Base-by-base conservation (phyloP, 2,888 invertebrate genomes). In the Temnothorax ravouxi region DNA sequence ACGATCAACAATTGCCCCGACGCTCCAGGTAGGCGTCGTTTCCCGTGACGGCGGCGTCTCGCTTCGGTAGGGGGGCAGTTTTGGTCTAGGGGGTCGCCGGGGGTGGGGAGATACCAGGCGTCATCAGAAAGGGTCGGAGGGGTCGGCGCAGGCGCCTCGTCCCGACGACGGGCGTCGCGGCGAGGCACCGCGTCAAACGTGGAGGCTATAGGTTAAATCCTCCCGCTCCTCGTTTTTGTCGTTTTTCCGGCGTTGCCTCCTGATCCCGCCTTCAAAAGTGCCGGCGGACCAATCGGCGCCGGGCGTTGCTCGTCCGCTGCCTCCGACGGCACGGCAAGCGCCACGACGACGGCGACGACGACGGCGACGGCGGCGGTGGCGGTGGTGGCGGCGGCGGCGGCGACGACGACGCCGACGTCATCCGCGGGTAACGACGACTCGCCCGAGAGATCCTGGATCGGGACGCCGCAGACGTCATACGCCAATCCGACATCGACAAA, bases 221-320 rank as follows among this genome's bases (percentile, higher is more conserved):
- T 94, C 92, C 91, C 91, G 88, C 91, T 91, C 86, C 89, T 90
- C 90, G 92, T 93, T 94, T 94, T 94, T 93, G 92, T 94, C 93
- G 93, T 94, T 94, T 94, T 94, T 93, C 93, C 92, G 93, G 91
- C 92, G 92, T 91, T 94, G 94, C 93, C 94, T 94, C 94, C 95
- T 95, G 94, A 95, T 94, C 94, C 94, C 95, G 94, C 94, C 94
- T 94, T 94, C 94, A 94, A 93, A 93, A 94, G 93, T 94, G 92
- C 90, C 91, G 85, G 86, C 88, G 92, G 93, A 94, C 94, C 94
- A 95, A 94, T 94, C 94, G 91, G 89, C 91, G 89, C 86, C 66
- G 75, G 75, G 76, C 66, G 62, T 66, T 80, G 83, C 75, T 80
- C 84, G 79, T 83, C 79, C 72, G 72, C 59, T 72, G 47, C 79